A percentile compares a stretch with the other conserved stretches of the same genome.
Evolutionary conservation across 2,888 invertebrate genomes (phyloP).

Genomic region (Pocota personata): DNA sequence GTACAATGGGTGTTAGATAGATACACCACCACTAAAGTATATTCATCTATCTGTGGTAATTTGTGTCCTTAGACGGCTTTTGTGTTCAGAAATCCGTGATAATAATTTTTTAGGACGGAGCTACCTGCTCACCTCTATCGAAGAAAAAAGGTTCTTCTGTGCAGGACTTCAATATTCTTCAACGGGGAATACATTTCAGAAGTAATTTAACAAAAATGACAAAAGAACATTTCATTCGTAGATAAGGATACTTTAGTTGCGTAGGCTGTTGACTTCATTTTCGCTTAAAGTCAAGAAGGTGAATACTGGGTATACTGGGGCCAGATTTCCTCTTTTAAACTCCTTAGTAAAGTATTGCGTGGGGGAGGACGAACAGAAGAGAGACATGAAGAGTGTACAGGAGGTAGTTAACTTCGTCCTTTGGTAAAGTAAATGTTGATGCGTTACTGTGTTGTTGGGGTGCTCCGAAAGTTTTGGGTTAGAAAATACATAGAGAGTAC

Average conservation of each 20-base stretch:
- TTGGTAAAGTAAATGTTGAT: neutral
- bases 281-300: neutral
- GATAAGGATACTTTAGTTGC: constrained; percentile 31
- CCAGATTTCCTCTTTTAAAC: neutral
- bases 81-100: constrained; percentile 31
- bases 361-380: neutral
- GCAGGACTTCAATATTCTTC: neutral
- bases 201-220: constrained; percentile 29
- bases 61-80: constrained; percentile 18
- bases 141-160: neutral
- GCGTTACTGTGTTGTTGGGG: neutral
- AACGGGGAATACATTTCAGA: neutral
- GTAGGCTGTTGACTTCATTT: constrained; percentile 11
- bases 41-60: constrained; percentile 10
- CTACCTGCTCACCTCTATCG: neutral
- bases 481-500: neutral
- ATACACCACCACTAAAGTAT: neutral
- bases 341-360: neutral
- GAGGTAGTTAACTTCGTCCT: neutral
- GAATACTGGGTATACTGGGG: neutral
- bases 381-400: neutral
- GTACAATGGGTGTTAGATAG: neutral
- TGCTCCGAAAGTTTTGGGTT: neutral
- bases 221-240: constrained; percentile 23
- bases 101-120: constrained; percentile 7